These are phyloP conservation scores for Anoncus sp. DNA, from an alignment of 2,888 invertebrate genomes.

Conservation along the genomic window DNA sequence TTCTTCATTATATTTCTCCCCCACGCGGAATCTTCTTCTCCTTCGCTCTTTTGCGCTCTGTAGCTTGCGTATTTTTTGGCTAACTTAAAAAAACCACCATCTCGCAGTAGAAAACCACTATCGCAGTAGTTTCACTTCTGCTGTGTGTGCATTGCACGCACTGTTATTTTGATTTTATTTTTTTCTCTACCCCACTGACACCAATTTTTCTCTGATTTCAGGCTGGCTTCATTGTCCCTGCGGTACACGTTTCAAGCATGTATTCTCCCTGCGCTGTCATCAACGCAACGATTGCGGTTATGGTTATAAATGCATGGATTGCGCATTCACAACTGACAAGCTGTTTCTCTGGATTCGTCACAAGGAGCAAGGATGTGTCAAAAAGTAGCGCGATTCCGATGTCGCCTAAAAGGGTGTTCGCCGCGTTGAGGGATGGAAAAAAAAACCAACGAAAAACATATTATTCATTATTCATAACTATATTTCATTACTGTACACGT, in stretches of 20 bases:
- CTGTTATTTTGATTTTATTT: neutral
- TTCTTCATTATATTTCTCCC: too few relatives aligned
- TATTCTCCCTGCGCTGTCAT: constrained; percentile 69
- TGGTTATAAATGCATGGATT: constrained; percentile 64
- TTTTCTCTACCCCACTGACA: constrained; percentile 65
- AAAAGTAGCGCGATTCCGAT: neutral
- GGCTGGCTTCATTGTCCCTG: constrained; percentile 65
- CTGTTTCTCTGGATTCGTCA: constrained; percentile 66
- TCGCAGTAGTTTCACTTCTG: too few relatives aligned
- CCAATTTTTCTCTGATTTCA: constrained; percentile 62
- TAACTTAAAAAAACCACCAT: too few relatives aligned
- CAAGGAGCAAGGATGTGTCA: constrained; percentile 47
- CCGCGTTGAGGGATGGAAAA: neutral
- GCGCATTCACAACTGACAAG: constrained; percentile 63
- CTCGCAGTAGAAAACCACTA: too few relatives aligned
- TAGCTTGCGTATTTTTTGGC: too few relatives aligned
- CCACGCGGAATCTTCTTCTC: too few relatives aligned
- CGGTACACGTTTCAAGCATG: constrained; percentile 71
- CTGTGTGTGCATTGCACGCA: too few relatives aligned
- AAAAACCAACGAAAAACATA: neutral
- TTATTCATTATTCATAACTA: neutral
- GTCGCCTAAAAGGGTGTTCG: neutral
- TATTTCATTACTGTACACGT: neutral
- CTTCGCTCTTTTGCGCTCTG: too few relatives aligned
- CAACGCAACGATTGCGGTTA: constrained; percentile 70